Base-by-base conservation (phyloP, 2,888 invertebrate genomes). In the Polyploca ridens region DNA sequence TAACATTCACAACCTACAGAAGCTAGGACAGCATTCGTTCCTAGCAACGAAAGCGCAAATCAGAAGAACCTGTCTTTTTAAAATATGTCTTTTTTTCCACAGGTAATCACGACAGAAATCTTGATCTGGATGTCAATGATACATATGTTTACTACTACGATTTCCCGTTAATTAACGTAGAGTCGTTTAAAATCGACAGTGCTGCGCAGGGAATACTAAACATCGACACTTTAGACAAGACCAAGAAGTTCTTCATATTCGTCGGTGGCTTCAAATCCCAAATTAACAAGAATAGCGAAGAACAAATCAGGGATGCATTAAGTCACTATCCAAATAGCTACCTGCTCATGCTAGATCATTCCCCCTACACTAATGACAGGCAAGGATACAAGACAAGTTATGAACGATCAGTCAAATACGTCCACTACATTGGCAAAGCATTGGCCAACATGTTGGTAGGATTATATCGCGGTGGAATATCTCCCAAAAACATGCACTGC, bases 321-420 rank as follows among this genome's bases (percentile, higher is more conserved):
- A 81, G 78, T 61, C 78, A 82, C 46, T 81, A 84, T 41, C 90
- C 91, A 0, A 87, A 92, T 46, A 91, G 87, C 66, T 93, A 93
- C 63, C 72, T 94, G 0, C 90, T 93, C 49, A 91, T 94, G n/a
- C 73, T 93, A 0, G 93, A 94, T 62, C 94, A 93, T 74, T 91
- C 91, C 1, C 79, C 79, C 0, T 94, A 93, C 68, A 94, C 93
- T 0, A 87, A 93, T 60, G 86, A 89, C 44, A 83, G 82, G 0
- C 79, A 82, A 49, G 91, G 92, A 0, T 71, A 81, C 14, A 84
- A 87, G 1, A 90, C 87, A 67, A 88, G 92, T 63, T 94, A 93
- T 66, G 90, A 90, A 66, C 81, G 93, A 64, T 89, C 93, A 0
- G 91, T 93, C 7, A 85, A 77, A 68, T 86, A 93, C 64, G 89